Conservation (phyloP, 1,140 invertebrate species). For the Formica selysi region DNA sequence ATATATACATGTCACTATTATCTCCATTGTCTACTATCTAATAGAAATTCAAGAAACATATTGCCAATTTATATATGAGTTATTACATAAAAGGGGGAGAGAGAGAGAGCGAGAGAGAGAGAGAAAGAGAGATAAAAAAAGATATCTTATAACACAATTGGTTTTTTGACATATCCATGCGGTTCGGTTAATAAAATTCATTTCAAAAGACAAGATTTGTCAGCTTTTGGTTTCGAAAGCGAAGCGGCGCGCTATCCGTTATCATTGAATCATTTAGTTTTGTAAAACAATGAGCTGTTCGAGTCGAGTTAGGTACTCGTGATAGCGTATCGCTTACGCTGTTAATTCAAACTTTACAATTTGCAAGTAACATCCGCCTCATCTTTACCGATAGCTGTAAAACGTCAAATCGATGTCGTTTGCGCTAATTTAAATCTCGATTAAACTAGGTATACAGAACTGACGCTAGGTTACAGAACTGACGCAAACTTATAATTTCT, state of each 20-base stretch:
- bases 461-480: conserved; percentile 40
- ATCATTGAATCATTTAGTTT: conserved; percentile 27
- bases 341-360: conserved; percentile 18
- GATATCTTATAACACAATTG: not conserved
- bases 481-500: conserved; percentile 37
- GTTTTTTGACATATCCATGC: conserved; percentile 40
- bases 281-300: conserved; percentile 23
- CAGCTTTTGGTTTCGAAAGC: conserved; percentile 8
- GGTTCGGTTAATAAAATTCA: conserved; percentile 50
- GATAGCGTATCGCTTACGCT: conserved; percentile 24
- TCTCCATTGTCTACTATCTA: conserved; percentile 4
- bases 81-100: not conserved
- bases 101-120: not conserved
- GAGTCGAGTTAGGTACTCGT: conserved; percentile 17
- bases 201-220: conserved; percentile 11
- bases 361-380: conserved; percentile 42
- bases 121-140: not conserved
- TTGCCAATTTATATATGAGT: conserved; percentile 6
- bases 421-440: conserved; percentile 29
- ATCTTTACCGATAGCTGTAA: conserved; percentile 9
- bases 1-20: conserved; percentile 10
- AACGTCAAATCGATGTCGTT: conserved; percentile 11
- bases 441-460: conserved; percentile 47
- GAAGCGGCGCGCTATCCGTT: not conserved
- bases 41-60: conserved; percentile 25